Base-by-base conservation (phyloP, 2,888 invertebrate genomes). In the Hydraecia micacea region DNA sequence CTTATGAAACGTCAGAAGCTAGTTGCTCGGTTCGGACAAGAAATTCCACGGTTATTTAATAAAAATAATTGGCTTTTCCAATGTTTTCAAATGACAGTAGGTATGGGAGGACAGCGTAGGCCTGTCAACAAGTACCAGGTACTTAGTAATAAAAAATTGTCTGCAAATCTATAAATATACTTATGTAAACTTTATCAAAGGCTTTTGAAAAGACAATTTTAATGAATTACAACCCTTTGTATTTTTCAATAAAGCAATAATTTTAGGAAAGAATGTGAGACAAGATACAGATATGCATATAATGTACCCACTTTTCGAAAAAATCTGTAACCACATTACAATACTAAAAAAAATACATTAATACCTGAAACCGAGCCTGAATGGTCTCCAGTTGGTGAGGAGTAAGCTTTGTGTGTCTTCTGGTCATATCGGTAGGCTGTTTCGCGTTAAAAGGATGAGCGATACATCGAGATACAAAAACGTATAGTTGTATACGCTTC, bases 391-490 rank as follows among this genome's bases (percentile, higher is more conserved):
- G 97, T 96, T 99, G 99, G 94, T 99, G 99, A 93, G 99, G 99
- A 77, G 98, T 99, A 75, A 99, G 98, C 97, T 99, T 99, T 77
- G 98, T 98, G 94, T 99, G 99, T 84, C 99, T 97, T 91, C 98
- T 97, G 4, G 99, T 99, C 99, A 99, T 99, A 94, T 99, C 99
- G 13, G 99, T 99, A 1, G 99, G 99, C 94, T 99, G 99, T 96
- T 99, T 99, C 21, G 99, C 99, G 96, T 99, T 99, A 97, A 99
- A 99, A 13, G 99, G 99, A 97, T 99, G 99, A 13, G 99, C 99
- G 92, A 99, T 98, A 96, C 99, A 99, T 93, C 99, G 97, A 87
- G 99, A 99, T 87, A 99, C 99, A 95, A 99, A 99, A 87, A 99
- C 99, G 96, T 99, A 99, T 63, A 99, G 97, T 94, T 99, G 99